These are phyloP conservation scores for Yponomeuta plumbellus DNA, from an alignment of 2,888 invertebrate genomes.

Conservation along the genomic window DNA sequence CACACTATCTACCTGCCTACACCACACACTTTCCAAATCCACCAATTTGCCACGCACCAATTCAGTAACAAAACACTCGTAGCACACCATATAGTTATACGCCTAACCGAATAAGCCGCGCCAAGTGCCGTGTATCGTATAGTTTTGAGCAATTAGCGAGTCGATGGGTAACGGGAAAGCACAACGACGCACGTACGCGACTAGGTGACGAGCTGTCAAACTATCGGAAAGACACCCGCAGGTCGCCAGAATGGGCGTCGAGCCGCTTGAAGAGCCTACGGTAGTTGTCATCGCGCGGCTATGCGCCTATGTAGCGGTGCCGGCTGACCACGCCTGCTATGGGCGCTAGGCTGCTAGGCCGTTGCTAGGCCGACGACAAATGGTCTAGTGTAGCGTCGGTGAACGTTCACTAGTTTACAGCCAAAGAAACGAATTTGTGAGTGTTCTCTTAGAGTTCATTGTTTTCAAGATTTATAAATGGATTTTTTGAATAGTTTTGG, in stretches of 20 bases:
- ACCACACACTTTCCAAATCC: neutral
- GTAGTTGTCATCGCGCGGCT: neutral
- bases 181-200: neutral
- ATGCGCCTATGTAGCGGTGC: neutral
- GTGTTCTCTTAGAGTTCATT: too few relatives aligned
- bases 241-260: neutral
- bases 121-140: conserved; percentile 38
- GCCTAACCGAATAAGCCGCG: neutral
- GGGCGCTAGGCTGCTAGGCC: neutral
- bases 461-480: too few relatives aligned
- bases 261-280: neutral
- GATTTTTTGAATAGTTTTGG: too few relatives aligned
- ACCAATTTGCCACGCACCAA: neutral
- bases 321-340: neutral
- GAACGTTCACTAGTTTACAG: too few relatives aligned
- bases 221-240: neutral
- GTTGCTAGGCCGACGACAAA: too few relatives aligned
- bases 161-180: neutral
- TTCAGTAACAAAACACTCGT: neutral
- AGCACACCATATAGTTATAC: neutral
- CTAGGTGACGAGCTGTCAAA: neutral
- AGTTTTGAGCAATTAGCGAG: conserved; percentile 6
- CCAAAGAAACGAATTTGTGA: too few relatives aligned
- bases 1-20: neutral
- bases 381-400: too few relatives aligned